Percentiles rank a stretch among this genome's conserved stretches.
phyloP scores from a whole-genome alignment of 2,113 vertebrate species.

The Proteles cristata region DNA sequence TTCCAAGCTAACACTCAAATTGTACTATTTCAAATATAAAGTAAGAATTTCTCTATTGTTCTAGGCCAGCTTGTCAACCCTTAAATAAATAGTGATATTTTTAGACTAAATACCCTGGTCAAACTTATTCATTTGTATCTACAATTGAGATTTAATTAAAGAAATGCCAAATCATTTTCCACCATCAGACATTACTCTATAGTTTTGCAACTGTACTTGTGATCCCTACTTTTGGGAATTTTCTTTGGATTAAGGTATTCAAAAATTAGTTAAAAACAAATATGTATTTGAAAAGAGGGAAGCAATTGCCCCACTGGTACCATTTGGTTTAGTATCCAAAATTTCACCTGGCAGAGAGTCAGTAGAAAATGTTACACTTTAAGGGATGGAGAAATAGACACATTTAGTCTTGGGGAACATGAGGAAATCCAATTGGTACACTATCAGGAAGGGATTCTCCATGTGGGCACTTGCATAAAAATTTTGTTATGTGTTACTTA shows the following conservation, averaged over 20 bases:
- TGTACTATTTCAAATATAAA: not conserved
- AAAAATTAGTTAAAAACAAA: constrained; percentile 33
- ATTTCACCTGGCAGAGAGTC: not conserved
- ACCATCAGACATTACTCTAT: not conserved
- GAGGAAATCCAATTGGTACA: not conserved
- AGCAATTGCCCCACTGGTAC: not conserved
- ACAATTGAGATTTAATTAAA: not conserved
- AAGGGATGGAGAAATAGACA: not conserved
- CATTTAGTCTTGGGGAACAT: not conserved
- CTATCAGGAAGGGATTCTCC: not conserved
- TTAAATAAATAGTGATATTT: not conserved
- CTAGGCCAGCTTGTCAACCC: not conserved
- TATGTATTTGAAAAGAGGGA: not conserved
- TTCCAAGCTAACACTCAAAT: not conserved
- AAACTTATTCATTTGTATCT: not conserved
- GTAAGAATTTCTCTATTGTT: not conserved
- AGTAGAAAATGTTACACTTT: not conserved
- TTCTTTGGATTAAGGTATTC: not conserved
- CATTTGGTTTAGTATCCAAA: not conserved
- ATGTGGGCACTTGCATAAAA: not conserved
- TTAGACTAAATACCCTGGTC: not conserved
- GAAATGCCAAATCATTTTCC: not conserved
- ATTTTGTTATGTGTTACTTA: not conserved
- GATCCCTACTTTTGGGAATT: not conserved
- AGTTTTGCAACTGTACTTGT: not conserved